These are phyloP conservation scores for Platygyra sinensis DNA, from an alignment of 64 coral and sea anemone species.

Conservation along the genomic window DNA sequence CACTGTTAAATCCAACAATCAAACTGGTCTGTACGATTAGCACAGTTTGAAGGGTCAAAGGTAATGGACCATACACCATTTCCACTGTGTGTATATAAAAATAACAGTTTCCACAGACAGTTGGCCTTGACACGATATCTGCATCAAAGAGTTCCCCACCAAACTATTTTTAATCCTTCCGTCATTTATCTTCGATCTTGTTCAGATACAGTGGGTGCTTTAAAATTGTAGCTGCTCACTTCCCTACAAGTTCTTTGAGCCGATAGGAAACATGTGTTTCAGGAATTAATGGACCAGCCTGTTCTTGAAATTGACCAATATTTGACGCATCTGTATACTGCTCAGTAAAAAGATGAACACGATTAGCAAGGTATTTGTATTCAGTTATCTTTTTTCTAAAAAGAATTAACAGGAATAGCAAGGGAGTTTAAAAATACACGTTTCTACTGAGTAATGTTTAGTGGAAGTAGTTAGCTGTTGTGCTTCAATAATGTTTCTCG, in stretches of 20 bases:
- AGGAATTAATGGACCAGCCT: background rate
- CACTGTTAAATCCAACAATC: background rate
- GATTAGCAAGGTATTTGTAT: background rate
- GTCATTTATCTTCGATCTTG: background rate
- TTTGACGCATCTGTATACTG: background rate
- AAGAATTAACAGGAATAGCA: background rate
- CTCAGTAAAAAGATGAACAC: background rate
- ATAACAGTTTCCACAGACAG: background rate
- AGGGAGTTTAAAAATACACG: too few species aligned
- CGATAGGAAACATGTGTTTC: background rate
- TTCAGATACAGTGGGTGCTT: background rate
- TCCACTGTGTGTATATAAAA: background rate
- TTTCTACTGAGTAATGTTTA: too few species aligned
- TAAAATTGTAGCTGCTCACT: background rate
- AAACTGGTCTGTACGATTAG: background rate
- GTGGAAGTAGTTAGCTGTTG: too few species aligned
- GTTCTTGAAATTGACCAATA: background rate
- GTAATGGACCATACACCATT: background rate
- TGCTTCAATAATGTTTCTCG: too few species aligned
- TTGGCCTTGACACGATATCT: background rate
- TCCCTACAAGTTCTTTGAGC: background rate
- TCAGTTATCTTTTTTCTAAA: background rate
- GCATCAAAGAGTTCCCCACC: background rate
- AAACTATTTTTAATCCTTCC: background rate
- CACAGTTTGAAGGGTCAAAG: background rate